These are phyloP conservation scores for Lepidochitona cinerea DNA, from an alignment of 2,888 invertebrate species.

Conservation along the genomic window DNA sequence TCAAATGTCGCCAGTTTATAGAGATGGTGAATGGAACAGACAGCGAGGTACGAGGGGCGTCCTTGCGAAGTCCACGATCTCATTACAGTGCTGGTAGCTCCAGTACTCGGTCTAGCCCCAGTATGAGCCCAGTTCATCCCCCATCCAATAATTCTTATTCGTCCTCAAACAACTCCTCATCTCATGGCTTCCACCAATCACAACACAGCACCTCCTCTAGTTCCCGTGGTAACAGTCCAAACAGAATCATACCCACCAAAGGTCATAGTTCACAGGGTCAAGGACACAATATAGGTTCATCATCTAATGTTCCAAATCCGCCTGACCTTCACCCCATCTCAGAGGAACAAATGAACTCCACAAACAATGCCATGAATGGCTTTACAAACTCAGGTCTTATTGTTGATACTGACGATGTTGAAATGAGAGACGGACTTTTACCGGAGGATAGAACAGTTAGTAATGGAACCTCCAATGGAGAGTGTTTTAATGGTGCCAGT, in stretches of 20 bases:
- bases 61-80: slow-evolving; percentile 65
- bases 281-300: slow-evolving; percentile 25
- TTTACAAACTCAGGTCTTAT: slow-evolving; percentile 39
- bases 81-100: slow-evolving; percentile 65
- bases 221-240: slow-evolving; percentile 58
- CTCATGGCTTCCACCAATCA: slow-evolving; percentile 28
- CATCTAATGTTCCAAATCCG: slow-evolving; percentile 15
- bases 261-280: slow-evolving; percentile 35
- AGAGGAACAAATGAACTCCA: slow-evolving; percentile 62
- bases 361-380: slow-evolving; percentile 57
- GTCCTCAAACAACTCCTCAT: too few species aligned
- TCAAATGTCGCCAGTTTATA: slow-evolving; percentile 98
- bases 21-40: slow-evolving; percentile 85
- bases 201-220: slow-evolving; percentile 33
- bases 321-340: slow-evolving; percentile 34
- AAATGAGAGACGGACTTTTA: slow-evolving; percentile 58
- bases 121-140: slow-evolving; percentile 65
- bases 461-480: slow-evolving; percentile 56
- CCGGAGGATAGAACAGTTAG: slow-evolving; percentile 46
- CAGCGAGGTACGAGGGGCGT: slow-evolving; percentile 76
- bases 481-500: slow-evolving; percentile 57
- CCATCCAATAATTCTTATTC: not conserved
- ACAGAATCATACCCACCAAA: slow-evolving; percentile 47
- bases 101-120: slow-evolving; percentile 64
- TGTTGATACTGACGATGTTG: slow-evolving; percentile 51